These are phyloP conservation scores for Noturus placidus DNA, from an alignment of 2,113 vertebrate species.

Conservation along the genomic window DNA sequence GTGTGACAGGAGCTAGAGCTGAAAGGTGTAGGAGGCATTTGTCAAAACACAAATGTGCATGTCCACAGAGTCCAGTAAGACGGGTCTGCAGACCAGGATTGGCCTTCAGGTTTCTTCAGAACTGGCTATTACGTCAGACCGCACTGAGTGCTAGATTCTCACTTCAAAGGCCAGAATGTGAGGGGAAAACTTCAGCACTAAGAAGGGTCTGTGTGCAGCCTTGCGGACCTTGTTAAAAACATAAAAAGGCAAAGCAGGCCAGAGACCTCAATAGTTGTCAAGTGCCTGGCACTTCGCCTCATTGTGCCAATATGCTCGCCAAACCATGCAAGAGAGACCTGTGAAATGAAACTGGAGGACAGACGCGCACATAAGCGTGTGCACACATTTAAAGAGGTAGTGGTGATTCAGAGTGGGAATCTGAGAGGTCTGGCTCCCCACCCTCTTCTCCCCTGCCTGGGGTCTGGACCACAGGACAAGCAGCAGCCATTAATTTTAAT, in stretches of 20 bases:
- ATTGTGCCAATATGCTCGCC: slow-evolving; percentile 54
- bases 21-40: slow-evolving; percentile 34
- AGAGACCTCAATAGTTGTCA: slow-evolving; percentile 50
- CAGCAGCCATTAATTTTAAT: slow-evolving; percentile 64
- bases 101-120: slow-evolving; percentile 59
- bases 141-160: slow-evolving; percentile 61
- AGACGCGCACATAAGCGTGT: slow-evolving; percentile 35
- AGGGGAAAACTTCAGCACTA: slow-evolving; percentile 52
- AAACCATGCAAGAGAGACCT: slow-evolving; percentile 56
- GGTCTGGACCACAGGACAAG: slow-evolving; percentile 58
- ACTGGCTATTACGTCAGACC: slow-evolving; percentile 59
- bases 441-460: slow-evolving; percentile 44
- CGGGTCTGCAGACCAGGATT: neutral
- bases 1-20: slow-evolving; percentile 41
- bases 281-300: slow-evolving; percentile 56
- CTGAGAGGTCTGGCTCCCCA: slow-evolving; percentile 50
- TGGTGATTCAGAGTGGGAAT: slow-evolving; percentile 45
- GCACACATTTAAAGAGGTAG: slow-evolving; percentile 43
- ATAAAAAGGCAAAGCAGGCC: slow-evolving; percentile 61
- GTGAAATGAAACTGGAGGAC: slow-evolving; percentile 48
- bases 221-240: slow-evolving; percentile 58
- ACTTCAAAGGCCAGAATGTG: slow-evolving; percentile 64
- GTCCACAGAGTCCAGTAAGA: slow-evolving; percentile 31
- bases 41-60: slow-evolving; percentile 26
- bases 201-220: slow-evolving; percentile 62